Evolutionary conservation across 2,113 vertebrate genomes (phyloP), one percentile per base, ranked within the genome.

Genomic region (Cyrtonyx montezumae): DNA sequence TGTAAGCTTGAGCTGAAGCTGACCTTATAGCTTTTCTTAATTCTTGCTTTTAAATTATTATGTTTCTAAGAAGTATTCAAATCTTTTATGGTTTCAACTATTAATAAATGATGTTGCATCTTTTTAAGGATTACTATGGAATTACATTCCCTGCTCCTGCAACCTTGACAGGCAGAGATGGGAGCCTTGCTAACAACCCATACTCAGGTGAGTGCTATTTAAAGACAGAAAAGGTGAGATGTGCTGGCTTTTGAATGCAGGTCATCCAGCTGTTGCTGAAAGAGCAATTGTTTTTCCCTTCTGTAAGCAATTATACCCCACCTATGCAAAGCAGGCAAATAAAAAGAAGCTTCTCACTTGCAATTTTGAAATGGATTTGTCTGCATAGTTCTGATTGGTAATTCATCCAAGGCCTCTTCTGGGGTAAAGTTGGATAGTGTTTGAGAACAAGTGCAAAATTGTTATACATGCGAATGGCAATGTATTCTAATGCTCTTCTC

Each of bases 91-190:
- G 20, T 62, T 85, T 69, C 36, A 48, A 3, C 6, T 75, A 5
- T 71, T 92, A 85, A 75, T 61, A 49, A 67, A 61, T 25, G 9
- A 36, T 79, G 9, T 48, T 68, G 2, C 80, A 11, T 95, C 30
- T 95, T 84, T 92, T 62, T 25, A 86, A 99, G 99, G 99, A 99
- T 98, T 99, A 99, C 96, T 99, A 99, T 3, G 99, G 99, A 97
- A 99, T 99, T 97, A 98, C 99, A 97, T 99, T 99, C 97, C 98
- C 99, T 62, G 98, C 99, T 94, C 99, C 99, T 88, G 98, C 99
- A 84, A 97, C 98, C 46, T 98, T 99, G 91, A 98, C 99, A 67
- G 97, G 98, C 96, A 98, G 99, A 98, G 99, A 99, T 32, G 99
- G 98, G 73, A 98, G 97, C 96, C 98, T 99, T 46, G 96, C 99